phyloP scores from a whole-genome alignment of 2,797 vertebrate species.

The Argentina silus region DNA sequence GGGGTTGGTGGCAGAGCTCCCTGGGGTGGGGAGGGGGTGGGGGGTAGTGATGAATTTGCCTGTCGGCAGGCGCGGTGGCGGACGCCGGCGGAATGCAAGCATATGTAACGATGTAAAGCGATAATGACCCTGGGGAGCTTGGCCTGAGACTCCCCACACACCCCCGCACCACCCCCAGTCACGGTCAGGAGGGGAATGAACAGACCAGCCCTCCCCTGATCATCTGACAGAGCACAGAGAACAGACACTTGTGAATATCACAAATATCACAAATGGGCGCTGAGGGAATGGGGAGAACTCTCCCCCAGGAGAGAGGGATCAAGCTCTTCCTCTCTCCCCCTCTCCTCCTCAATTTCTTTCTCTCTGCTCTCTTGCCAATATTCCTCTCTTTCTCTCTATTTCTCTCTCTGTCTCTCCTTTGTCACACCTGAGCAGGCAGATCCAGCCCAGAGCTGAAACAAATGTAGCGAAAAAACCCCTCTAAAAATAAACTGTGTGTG shows the following conservation, averaged over 20 bases:
- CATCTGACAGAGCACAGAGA: not conserved
- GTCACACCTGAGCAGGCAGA: conserved; percentile 60
- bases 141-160: conserved; percentile 34
- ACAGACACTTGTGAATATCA: not conserved
- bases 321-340: conserved; percentile 10
- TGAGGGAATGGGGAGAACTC: not conserved
- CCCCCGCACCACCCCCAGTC: not conserved
- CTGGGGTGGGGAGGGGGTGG: conserved; percentile 7
- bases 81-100: conserved; percentile 25
- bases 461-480: conserved; percentile 53
- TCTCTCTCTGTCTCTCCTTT: conserved; percentile 26
- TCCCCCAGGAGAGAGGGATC: not conserved
- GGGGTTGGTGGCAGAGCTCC: conserved; percentile 29
- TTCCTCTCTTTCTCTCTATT: not conserved
- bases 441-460: conserved; percentile 57
- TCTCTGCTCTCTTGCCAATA: not conserved
- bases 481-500: conserved; percentile 59
- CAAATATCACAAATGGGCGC: not conserved
- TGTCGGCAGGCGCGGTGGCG: conserved; percentile 52
- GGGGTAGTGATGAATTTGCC: conserved; percentile 70
- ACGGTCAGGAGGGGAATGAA: not conserved
- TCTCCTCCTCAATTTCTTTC: conserved; percentile 16
- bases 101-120: conserved; percentile 44
- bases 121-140: conserved; percentile 48
- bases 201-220: not conserved